Percentiles rank a stretch among this genome's conserved stretches.
Conservation (phyloP, 2,797 vertebrate species). For the Brachyrhaphis roseni region DNA sequence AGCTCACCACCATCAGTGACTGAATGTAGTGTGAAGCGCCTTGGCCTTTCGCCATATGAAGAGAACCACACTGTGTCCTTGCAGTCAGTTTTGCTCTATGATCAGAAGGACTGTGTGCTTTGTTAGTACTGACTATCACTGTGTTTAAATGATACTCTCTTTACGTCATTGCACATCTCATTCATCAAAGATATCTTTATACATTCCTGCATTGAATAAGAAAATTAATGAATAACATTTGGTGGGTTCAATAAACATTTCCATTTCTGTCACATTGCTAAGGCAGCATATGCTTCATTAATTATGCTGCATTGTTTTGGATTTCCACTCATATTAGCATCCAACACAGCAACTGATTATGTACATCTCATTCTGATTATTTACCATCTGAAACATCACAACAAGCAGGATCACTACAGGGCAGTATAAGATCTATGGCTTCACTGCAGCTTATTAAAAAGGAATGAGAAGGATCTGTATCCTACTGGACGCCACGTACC, state of each 20-base stretch:
- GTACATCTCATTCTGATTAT: slow-evolving; percentile 55
- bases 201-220: slow-evolving; percentile 30
- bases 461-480: slow-evolving; percentile 45
- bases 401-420: slow-evolving; percentile 30
- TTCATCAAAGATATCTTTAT: slow-evolving; percentile 21
- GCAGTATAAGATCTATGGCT: slow-evolving; percentile 42
- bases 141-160: slow-evolving; percentile 18
- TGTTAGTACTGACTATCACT: slow-evolving; percentile 2
- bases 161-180: slow-evolving; percentile 35
- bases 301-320: slow-evolving; percentile 59
- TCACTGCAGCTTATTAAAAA: slow-evolving; percentile 57
- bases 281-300: slow-evolving; percentile 44
- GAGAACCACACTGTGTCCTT: not conserved
- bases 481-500: slow-evolving; percentile 26
- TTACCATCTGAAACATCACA: slow-evolving; percentile 38
- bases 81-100: not conserved
- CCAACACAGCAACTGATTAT: slow-evolving; percentile 42
- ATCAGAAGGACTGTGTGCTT: not conserved
- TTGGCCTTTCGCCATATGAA: not conserved
- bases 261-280: slow-evolving; percentile 46
- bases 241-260: slow-evolving; percentile 42
- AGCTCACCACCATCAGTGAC: too few relatives aligned
- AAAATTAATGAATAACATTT: slow-evolving; percentile 46
- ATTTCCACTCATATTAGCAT: slow-evolving; percentile 51
- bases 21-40: not conserved